phyloP scores from a whole-genome alignment of 1,140 invertebrate genomes.

The Marisa cornuarietis region DNA sequence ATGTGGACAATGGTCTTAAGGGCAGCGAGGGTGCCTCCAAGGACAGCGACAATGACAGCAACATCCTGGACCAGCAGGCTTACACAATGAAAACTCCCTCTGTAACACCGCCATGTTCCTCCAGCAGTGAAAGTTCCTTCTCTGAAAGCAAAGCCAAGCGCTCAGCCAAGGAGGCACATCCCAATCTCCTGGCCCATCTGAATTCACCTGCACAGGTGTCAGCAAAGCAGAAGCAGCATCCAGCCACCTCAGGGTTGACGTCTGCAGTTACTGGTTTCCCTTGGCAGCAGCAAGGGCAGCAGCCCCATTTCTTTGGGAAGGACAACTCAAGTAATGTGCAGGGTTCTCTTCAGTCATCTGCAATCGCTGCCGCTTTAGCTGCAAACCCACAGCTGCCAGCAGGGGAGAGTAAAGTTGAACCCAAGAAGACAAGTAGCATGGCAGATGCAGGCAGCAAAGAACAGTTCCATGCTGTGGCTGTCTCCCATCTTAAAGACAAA shows the following conservation, averaged over 20 bases:
- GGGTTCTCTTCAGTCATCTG: background rate
- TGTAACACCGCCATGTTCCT: background rate
- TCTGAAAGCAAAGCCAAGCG: slow-evolving; percentile 30
- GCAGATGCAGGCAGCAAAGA: slow-evolving; percentile 33
- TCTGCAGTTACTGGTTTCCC: background rate
- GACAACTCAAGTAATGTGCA: background rate
- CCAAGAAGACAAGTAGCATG: background rate
- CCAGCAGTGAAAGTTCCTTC: slow-evolving; percentile 9
- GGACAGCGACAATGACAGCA: slow-evolving; percentile 8
- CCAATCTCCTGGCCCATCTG: slow-evolving; percentile 57
- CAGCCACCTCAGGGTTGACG: background rate
- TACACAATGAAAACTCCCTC: background rate
- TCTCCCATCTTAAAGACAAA: slow-evolving; percentile 56
- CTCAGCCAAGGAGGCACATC: slow-evolving; percentile 57
- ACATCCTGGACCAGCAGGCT: slow-evolving; percentile 9
- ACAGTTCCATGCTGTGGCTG: slow-evolving; percentile 48
- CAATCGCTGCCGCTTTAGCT: background rate
- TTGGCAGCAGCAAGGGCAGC: background rate
- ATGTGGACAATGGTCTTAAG: slow-evolving; percentile 2
- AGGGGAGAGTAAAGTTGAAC: background rate
- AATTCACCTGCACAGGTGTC: slow-evolving; percentile 10
- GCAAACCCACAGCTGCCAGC: background rate
- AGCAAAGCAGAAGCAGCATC: background rate
- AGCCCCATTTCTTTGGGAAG: background rate
- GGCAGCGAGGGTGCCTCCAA: slow-evolving; percentile 3